Evolutionary conservation across 1,140 invertebrate species (phyloP), one percentile per base, ranked within the genome.

Genomic region (Drosophila sp.): DNA sequence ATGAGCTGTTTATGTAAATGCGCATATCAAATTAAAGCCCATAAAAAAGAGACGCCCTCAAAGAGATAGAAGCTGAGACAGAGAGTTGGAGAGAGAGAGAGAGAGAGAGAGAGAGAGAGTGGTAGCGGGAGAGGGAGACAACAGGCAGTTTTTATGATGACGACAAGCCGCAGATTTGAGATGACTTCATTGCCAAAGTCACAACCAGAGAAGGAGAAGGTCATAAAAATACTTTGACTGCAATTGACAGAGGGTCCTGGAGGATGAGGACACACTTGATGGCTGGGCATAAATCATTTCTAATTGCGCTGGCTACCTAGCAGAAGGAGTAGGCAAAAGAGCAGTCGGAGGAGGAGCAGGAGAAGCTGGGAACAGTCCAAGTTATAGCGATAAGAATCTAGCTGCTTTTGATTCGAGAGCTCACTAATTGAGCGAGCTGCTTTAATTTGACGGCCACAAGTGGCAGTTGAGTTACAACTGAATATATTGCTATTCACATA

Each of bases 1-100:
- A 86, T 82, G 81, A 78, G 62, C 81, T 86, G 81, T 86, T 86
- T 86, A 86, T 86, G 81, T 72, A 86, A 87, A 86, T 86, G 63
- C 57, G 82, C 76, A 69, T 81, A 86, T 86, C 81, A 86, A 87
- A 87, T 87, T 81, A 78, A 86, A 86, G 67, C 71, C 78, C 81
- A 87, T 86, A 87, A 86, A 86, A 87, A 71, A 45, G 29, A 34
- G n/a, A 9, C 48, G 6, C 3, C 48, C 25, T 13, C n/a, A 1
- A 21, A 11, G 18, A 61, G 29, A 38, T 32, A 61, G 29, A 7
- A 13, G 13, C 14, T 0, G 27, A 5, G 29, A 1, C 14, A 46
- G 27, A 8, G 56, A 6, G 11, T 2, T 16, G 9, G 0, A 45
- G 21, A 13, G 11, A 36, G 4, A 46, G 14, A 18, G 11, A 56